Conservation (phyloP, 2,888 invertebrate species). For the Physocephala rufipes region DNA sequence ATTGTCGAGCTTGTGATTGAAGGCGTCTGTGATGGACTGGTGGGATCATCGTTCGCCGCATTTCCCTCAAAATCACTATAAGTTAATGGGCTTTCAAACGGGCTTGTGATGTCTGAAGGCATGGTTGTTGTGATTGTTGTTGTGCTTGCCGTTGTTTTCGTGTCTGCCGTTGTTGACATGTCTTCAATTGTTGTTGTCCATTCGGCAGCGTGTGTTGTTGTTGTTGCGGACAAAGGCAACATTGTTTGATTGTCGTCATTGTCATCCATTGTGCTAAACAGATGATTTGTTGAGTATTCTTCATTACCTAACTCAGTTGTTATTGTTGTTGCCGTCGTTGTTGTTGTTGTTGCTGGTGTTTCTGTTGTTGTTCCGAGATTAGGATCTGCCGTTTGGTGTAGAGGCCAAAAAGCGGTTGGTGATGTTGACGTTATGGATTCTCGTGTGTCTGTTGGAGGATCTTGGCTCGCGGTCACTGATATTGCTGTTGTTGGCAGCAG, state of each 20-base stretch:
- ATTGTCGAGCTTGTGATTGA: constrained; percentile 44
- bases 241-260: constrained; percentile 27
- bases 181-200: constrained; percentile 45
- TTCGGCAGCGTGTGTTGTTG: constrained; percentile 34
- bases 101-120: constrained; percentile 31
- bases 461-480: neutral
- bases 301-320: constrained; percentile 26
- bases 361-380: constrained; percentile 31
- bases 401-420: constrained; percentile 14
- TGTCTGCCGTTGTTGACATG: no score
- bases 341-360: constrained; percentile 32
- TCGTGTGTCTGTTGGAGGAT: neutral
- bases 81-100: no score
- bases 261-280: constrained; percentile 27
- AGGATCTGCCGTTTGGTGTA: constrained; percentile 13
- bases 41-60: neutral
- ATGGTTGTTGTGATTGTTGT: constrained; percentile 50
- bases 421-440: constrained; percentile 17
- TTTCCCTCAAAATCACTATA: no score
- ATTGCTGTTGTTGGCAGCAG: constrained; percentile 40
- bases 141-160: constrained; percentile 53
- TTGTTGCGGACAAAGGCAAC: constrained; percentile 32
- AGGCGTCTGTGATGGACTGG: constrained; percentile 40
- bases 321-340: constrained; percentile 40
- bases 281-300: constrained; percentile 12